Base-by-base conservation (phyloP, 2,113 vertebrate species). In the Aegithalos caudatus region DNA sequence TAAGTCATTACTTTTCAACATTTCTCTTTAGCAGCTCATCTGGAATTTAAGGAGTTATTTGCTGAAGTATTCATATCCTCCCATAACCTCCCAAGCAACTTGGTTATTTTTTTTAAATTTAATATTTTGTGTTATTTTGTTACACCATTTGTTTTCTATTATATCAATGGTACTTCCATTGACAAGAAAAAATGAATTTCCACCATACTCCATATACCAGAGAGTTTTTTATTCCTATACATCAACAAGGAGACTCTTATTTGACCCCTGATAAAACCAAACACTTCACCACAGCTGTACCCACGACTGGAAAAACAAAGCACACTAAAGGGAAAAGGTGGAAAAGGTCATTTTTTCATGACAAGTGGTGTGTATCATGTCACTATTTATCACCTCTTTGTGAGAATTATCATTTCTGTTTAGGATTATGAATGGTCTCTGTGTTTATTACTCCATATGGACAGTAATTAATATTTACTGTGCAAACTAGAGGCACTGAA, bases 151-250 rank as follows among this genome's bases (percentile, higher is more conserved):
- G 48, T 67, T 96, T 94, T 74, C 47, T 93, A 58, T 80, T 65
- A 3, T 45, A 79, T 27, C 40, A 92, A 45, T n/a, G 24, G 35
- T 86, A 70, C 60, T 88, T 90, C 66, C 38, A 10, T 51, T 87
- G 38, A 76, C 76, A 95, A 95, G 77, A 92, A 97, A 97, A 97
- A 97, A 97, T 97, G 40, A 90, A 94, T 95, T 96, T 95, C 87
- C 81, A 97, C 92, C 90, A 90, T 65, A 66, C 28, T 92, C 25
- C 86, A 89, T 72, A 64, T 27, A 92, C 28, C 72, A 45, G 85
- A 89, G 74, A 83, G 78, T 44, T 89, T 96, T 96, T 96, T 90
- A 92, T 91, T 96, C 65, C 90, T 42, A 56, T 19, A 74, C 45
- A 87, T 23, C 70, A 65, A 65, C 73, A 80, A 85, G 81, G 88